Evolutionary conservation across 2,797 vertebrate genomes (phyloP).

Genomic region (Cynopterus sphinx): DNA sequence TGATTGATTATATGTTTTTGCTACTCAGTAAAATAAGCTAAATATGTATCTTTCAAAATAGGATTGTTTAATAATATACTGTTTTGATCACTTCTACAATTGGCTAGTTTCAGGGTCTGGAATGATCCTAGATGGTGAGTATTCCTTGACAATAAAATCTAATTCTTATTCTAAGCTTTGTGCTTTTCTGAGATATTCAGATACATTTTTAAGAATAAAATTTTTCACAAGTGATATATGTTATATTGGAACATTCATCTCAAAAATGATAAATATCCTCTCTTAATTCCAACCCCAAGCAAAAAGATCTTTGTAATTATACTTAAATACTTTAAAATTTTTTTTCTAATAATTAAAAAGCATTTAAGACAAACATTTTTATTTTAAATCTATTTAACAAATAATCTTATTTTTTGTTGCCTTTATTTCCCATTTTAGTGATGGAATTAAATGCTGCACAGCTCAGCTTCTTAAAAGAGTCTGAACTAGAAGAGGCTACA

Average conservation of each 20-base stretch:
- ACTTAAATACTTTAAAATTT: neutral
- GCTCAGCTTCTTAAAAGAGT: neutral
- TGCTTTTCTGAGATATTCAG: neutral
- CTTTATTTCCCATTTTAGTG: neutral
- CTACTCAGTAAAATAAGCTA: neutral
- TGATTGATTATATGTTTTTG: neutral
- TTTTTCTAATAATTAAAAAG: neutral
- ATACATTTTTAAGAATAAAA: neutral
- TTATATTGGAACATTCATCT: neutral
- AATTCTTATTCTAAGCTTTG: neutral
- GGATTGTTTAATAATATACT: accelerated
- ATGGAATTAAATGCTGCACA: neutral
- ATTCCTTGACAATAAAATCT: neutral
- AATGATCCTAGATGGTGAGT: neutral
- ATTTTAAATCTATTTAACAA: neutral
- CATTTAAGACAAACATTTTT: neutral
- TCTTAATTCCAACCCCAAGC: neutral
- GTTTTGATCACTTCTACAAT: neutral
- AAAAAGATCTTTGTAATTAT: neutral
- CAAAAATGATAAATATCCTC: neutral
- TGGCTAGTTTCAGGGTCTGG: neutral
- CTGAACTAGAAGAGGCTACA: too few species aligned
- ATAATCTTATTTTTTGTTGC: neutral
- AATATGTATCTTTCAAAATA: neutral
- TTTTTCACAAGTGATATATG: neutral